Evolutionary conservation across 2,888 invertebrate genomes (phyloP).

Genomic region (Thecophora atra): DNA sequence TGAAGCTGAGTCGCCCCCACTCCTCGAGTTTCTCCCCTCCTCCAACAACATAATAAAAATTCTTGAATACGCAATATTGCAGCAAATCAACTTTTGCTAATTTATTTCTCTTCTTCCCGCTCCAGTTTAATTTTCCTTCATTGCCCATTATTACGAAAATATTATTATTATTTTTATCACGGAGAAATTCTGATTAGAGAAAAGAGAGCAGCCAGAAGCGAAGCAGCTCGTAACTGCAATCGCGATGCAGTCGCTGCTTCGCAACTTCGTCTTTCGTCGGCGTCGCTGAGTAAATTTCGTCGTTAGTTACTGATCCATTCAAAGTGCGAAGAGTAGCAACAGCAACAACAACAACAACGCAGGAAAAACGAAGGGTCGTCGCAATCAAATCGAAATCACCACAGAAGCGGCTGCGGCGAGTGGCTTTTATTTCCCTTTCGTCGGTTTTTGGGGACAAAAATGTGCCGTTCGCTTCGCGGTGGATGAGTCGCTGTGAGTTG

Average conservation of each 20-base stretch:
- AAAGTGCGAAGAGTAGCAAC: background rate
- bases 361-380: conserved; percentile 34
- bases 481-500: conserved; percentile 22
- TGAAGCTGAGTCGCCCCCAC: background rate
- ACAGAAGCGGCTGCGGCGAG: too few relatives aligned
- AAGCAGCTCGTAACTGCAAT: background rate
- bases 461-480: background rate
- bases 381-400: conserved; percentile 64
- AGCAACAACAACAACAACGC: background rate
- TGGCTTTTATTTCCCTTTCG: conserved; percentile 8
- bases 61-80: background rate
- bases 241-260: background rate
- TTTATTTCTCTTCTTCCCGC: conserved; percentile 21
- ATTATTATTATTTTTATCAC: conserved; percentile 1
- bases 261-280: background rate
- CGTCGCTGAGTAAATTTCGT: too few relatives aligned
- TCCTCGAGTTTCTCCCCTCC: background rate
- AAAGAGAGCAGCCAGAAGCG: too few relatives aligned
- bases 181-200: conserved; percentile 16
- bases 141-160: background rate
- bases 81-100: conserved; percentile 24
- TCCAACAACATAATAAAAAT: conserved; percentile 6
- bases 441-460: conserved; percentile 29
- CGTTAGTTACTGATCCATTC: background rate
- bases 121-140: background rate